Percentiles rank a stretch among this genome's conserved stretches.
These are phyloP conservation scores for Phenganax marumi DNA, from an alignment of 92 coral and sea anemone genomes.

Conservation along the genomic window DNA sequence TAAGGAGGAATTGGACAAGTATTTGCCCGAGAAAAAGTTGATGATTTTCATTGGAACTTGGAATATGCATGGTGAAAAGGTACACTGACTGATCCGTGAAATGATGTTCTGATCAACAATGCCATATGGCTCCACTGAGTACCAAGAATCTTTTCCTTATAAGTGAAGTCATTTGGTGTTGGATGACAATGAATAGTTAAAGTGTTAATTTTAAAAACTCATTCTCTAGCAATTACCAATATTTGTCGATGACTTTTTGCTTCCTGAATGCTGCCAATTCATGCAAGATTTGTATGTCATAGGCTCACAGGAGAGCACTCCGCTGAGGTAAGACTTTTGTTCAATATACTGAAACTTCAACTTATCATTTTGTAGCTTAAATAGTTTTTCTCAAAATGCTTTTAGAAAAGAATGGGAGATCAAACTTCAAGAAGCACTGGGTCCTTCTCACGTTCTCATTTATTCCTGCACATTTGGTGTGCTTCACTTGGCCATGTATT, in stretches of 20 bases:
- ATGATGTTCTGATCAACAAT: neutral
- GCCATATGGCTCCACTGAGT: neutral
- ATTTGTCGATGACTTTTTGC: slow-evolving; percentile 78
- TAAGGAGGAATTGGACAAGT: slow-evolving; percentile 82
- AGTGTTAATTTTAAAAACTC: neutral
- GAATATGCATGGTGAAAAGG: slow-evolving; percentile 99
- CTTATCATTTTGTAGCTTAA: neutral
- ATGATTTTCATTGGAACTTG: slow-evolving; percentile 91
- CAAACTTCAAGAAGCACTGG: slow-evolving; percentile 86
- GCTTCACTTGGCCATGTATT: slow-evolving; percentile 77
- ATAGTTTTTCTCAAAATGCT: neutral
- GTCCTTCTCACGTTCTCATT: slow-evolving; percentile 91
- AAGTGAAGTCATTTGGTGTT: no score
- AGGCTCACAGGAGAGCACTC: slow-evolving; percentile 88
- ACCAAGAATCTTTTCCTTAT: neutral
- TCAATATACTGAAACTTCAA: no score
- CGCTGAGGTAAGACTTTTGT: slow-evolving; percentile 59
- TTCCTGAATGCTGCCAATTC: slow-evolving; percentile 75
- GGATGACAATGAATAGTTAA: neutral
- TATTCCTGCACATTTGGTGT: slow-evolving; percentile 88
- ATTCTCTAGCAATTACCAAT: slow-evolving; percentile 73
- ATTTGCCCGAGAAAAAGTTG: slow-evolving; percentile 77
- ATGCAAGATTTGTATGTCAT: slow-evolving; percentile 91
- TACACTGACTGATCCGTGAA: slow-evolving; percentile 4
- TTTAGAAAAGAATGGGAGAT: slow-evolving; percentile 92